Conservation (phyloP, 2,797 vertebrate genomes). For the Eulemur albifrons region DNA sequence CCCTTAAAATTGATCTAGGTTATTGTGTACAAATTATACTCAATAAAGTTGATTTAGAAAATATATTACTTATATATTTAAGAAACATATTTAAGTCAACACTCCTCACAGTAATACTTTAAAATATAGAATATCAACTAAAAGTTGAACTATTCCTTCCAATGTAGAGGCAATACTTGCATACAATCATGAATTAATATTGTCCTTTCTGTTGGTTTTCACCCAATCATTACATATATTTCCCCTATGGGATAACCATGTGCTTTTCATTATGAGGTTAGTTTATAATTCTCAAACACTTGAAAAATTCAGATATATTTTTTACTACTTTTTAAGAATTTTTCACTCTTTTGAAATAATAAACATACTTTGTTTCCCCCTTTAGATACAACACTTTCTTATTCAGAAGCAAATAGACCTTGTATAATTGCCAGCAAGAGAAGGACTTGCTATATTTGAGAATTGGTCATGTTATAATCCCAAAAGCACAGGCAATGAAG, state of each 20-base stretch:
- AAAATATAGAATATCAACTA: neutral
- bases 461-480: neutral
- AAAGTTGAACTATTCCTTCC: neutral
- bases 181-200: neutral
- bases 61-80: neutral
- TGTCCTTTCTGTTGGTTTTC: neutral
- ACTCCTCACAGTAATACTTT: neutral
- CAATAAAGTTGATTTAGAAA: neutral
- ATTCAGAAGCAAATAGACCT: neutral
- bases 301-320: neutral
- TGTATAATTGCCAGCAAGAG: neutral
- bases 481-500: neutral
- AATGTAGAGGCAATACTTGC: neutral
- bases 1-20: neutral
- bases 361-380: neutral
- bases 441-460: neutral
- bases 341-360: neutral
- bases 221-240: neutral
- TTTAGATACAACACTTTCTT: neutral
- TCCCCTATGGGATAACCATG: neutral
- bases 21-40: neutral
- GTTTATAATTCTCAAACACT: neutral
- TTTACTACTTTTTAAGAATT: neutral
- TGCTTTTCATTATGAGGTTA: neutral
- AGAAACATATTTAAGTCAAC: neutral